Evolutionary conservation across 1,140 invertebrate species (phyloP).

Genomic region (Lithobius niger): DNA sequence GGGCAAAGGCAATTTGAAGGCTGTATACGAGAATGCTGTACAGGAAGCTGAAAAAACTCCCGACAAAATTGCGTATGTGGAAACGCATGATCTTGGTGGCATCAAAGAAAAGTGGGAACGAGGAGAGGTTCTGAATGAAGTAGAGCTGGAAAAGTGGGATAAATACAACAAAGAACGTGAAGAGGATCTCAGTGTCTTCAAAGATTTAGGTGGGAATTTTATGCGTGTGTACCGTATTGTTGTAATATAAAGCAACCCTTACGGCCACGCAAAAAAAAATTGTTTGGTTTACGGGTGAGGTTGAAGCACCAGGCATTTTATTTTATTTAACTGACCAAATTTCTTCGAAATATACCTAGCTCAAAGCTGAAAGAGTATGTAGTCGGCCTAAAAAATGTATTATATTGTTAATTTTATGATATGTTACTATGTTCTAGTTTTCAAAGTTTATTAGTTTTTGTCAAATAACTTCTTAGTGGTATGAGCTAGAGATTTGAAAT

Average conservation of each 20-base stretch:
- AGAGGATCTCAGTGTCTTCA: constrained; percentile 64
- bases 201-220: constrained; percentile 43
- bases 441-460: no score
- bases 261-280: no score
- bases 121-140: constrained; percentile 48
- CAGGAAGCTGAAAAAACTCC: constrained; percentile 44
- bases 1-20: constrained; percentile 79
- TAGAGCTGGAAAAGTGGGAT: constrained; percentile 40
- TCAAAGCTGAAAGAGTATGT: no score
- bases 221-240: neutral
- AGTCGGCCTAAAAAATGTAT: no score
- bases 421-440: no score
- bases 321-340: no score
- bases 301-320: no score
- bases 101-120: constrained; percentile 73
- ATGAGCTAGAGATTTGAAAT: no score
- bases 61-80: neutral
- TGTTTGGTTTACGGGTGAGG: no score
- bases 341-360: no score
- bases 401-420: neutral
- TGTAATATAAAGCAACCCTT: neutral
- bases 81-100: constrained; percentile 40
- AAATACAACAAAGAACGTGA: constrained; percentile 39
- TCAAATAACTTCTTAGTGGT: no score
- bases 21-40: constrained; percentile 79